A percentile compares a stretch with the other conserved stretches of the same genome.
Conservation (phyloP, 1,140 invertebrate species). For the Papilio polytes region DNA sequence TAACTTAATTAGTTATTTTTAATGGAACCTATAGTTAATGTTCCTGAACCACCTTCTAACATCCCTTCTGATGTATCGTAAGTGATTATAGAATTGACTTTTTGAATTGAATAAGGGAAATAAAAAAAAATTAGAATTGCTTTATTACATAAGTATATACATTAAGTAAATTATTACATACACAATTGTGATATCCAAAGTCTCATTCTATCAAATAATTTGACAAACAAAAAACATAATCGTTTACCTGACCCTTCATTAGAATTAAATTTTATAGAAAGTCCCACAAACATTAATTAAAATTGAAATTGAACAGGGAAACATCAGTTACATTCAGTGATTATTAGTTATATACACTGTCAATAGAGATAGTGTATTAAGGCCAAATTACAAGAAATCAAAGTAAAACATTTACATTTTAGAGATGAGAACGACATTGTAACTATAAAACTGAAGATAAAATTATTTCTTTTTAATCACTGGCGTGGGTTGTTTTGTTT, state of each 20-base stretch:
- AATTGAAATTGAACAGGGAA: no score
- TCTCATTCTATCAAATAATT: neutral
- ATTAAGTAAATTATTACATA: no score
- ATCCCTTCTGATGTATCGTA: neutral
- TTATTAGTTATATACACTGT: no score
- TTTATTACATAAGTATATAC: no score
- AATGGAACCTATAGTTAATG: neutral
- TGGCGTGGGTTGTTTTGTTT: slow-evolving; percentile 27
- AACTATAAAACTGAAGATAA: neutral
- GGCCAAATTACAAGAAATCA: neutral
- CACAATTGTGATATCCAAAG: neutral
- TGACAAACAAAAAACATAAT: no score
- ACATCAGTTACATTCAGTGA: no score
- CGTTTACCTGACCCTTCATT: no score
- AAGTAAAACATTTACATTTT: neutral
- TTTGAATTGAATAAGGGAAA: neutral
- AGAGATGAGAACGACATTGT: neutral
- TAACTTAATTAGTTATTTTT: neutral
- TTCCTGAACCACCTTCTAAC: neutral
- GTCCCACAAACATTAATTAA: no score
- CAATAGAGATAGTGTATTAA: no score
- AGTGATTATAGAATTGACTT: neutral
- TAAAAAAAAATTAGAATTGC: no score
- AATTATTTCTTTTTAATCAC: slow-evolving; percentile 9
- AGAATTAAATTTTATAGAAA: no score